phyloP scores from a whole-genome alignment of 2,888 invertebrate species.

The Eugnorisma glareosa region DNA sequence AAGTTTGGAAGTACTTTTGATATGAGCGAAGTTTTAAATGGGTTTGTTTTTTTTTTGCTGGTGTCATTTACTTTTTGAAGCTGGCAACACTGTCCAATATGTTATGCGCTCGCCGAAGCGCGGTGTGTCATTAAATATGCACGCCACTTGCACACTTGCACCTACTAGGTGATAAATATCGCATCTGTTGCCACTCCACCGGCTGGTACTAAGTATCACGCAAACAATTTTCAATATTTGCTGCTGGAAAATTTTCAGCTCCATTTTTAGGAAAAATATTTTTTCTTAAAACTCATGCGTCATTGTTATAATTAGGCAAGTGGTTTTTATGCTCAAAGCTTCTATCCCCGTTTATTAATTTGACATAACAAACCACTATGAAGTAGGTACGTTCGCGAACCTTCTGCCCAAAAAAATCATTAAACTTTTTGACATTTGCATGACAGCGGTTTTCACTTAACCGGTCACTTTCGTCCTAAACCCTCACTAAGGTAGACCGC shows the following conservation, averaged over 20 bases:
- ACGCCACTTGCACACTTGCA: conserved; percentile 69
- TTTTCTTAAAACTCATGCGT: not conserved
- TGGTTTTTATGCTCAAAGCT: not conserved
- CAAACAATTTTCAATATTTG: conserved; percentile 58
- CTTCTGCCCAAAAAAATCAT: conserved; percentile 39
- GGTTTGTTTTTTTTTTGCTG: not conserved
- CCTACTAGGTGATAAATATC: conserved; percentile 63
- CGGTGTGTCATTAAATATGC: conserved; percentile 70
- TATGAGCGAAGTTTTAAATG: not conserved
- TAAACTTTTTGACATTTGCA: conserved; percentile 57
- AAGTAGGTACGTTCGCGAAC: not conserved
- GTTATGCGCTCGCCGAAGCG: conserved; percentile 37
- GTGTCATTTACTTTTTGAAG: conserved; percentile 16
- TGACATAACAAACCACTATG: conserved; percentile 12
- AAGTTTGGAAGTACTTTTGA: conserved; percentile 22
- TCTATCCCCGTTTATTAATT: conserved; percentile 1
- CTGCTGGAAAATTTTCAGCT: conserved; percentile 24
- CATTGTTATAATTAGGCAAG: not conserved
- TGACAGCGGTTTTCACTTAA: conserved; percentile 62
- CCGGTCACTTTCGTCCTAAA: conserved; percentile 49
- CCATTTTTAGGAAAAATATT: conserved; percentile 8
- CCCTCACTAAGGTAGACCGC: conserved; percentile 52
- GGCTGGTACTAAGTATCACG: conserved; percentile 57
- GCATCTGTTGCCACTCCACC: conserved; percentile 60
- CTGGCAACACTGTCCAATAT: conserved; percentile 46